phyloP scores from a whole-genome alignment of 2,888 invertebrate genomes.

The Oxytorus armatus region DNA sequence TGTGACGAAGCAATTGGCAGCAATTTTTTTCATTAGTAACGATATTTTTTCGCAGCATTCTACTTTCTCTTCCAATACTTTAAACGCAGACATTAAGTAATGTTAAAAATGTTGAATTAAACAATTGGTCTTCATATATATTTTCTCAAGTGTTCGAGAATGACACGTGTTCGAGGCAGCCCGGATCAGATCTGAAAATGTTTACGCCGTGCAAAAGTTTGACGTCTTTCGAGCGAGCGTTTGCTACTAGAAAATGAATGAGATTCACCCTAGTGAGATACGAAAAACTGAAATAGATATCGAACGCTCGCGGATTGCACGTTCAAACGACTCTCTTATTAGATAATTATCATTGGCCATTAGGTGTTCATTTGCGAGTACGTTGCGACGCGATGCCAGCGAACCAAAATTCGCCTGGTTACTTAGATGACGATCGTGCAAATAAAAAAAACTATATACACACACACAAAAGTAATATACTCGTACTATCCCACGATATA shows the following conservation, averaged over 20 bases:
- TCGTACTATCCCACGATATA: constrained; percentile 44
- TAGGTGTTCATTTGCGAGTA: constrained; percentile 73
- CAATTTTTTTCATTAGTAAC: too few relatives aligned
- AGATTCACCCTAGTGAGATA: constrained; percentile 69
- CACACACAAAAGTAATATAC: constrained; percentile 11
- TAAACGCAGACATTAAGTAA: too few relatives aligned
- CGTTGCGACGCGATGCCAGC: constrained; percentile 25
- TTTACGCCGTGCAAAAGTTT: constrained; percentile 63
- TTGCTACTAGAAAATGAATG: constrained; percentile 14
- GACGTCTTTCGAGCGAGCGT: constrained; percentile 36
- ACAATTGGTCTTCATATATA: neutral
- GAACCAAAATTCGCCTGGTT: constrained; percentile 38
- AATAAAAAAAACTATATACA: constrained; percentile 18
- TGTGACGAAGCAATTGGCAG: too few relatives aligned
- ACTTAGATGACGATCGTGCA: constrained; percentile 46
- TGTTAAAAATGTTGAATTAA: neutral
- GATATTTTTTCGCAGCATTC: too few relatives aligned
- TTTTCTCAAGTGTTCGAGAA: neutral
- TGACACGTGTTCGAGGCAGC: constrained; percentile 47
- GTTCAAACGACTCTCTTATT: constrained; percentile 57
- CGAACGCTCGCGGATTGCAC: constrained; percentile 32
- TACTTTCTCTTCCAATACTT: too few relatives aligned
- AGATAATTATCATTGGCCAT: constrained; percentile 70
- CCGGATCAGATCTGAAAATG: constrained; percentile 58
- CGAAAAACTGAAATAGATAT: constrained; percentile 37